A percentile compares a stretch with the other conserved stretches of the same genome.
These are phyloP conservation scores for Sporophila hypoxantha DNA, from an alignment of 2,113 vertebrate genomes.

Conservation along the genomic window DNA sequence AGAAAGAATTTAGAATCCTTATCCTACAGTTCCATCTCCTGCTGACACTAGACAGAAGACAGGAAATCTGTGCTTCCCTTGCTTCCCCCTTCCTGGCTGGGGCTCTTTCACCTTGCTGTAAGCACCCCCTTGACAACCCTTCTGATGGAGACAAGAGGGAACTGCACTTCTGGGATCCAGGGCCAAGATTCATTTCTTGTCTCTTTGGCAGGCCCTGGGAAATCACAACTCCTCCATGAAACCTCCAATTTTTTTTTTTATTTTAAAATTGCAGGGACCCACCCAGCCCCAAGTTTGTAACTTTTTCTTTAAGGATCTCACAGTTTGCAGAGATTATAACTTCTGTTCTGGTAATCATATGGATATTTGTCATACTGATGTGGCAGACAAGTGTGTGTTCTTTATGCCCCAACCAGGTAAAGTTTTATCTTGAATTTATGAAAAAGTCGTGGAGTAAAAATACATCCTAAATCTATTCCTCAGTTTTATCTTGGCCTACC, in stretches of 20 bases:
- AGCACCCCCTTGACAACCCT: neutral
- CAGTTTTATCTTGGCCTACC: slow-evolving; percentile 30
- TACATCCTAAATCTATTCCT: neutral
- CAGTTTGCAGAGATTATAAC: neutral
- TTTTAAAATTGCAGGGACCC: neutral
- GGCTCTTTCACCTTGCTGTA: neutral
- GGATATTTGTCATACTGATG: neutral
- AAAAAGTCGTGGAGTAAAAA: neutral
- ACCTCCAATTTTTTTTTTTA: neutral
- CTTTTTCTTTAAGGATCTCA: neutral
- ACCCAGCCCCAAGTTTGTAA: neutral
- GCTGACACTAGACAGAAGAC: neutral
- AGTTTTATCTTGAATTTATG: neutral
- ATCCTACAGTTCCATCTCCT: neutral
- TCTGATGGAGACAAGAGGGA: neutral
- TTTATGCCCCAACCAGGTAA: neutral
- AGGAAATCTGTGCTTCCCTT: neutral
- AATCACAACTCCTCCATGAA: neutral
- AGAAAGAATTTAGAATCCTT: neutral
- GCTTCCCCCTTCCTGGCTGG: neutral
- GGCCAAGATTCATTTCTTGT: neutral
- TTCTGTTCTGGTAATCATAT: neutral
- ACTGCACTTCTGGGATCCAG: neutral
- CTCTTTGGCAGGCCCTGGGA: neutral
- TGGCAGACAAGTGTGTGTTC: neutral